Evolutionary conservation across 1,140 invertebrate genomes (phyloP).

Genomic region (Drosophila mauritiana): DNA sequence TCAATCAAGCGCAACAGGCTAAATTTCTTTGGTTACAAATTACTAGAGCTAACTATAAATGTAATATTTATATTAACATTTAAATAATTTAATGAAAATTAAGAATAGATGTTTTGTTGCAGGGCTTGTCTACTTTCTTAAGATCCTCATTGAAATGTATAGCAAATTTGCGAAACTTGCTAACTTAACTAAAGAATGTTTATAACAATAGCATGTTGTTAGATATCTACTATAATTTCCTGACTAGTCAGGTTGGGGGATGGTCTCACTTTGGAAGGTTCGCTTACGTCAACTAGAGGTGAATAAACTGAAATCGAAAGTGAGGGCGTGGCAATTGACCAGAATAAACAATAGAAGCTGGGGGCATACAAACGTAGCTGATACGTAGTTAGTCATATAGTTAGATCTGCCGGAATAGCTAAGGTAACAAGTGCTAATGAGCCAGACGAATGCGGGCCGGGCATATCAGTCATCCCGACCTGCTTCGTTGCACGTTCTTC

Average conservation of each 20-base stretch:
- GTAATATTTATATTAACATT: too few relatives aligned
- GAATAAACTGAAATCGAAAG: constrained; percentile 74
- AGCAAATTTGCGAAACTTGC: not conserved
- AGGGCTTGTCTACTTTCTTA: not conserved
- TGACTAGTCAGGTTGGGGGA: constrained; percentile 45
- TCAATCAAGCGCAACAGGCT: not conserved
- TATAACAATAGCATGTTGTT: too few relatives aligned
- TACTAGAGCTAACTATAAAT: too few relatives aligned
- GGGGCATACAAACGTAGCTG: not conserved
- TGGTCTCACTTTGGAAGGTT: constrained; percentile 25
- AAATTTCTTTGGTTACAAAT: too few relatives aligned
- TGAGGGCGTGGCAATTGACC: constrained; percentile 57
- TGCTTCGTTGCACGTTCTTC: constrained; percentile 72
- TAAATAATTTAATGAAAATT: too few relatives aligned
- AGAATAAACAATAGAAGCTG: constrained; percentile 38
- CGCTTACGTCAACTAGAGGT: constrained; percentile 60
- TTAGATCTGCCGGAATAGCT: constrained; percentile 34
- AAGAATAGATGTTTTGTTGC: not conserved
- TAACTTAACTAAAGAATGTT: not conserved
- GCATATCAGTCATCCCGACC: constrained; percentile 26
- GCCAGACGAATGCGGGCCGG: constrained; percentile 46
- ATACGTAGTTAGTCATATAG: constrained; percentile 27
- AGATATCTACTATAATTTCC: constrained; percentile 49
- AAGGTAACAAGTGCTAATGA: constrained; percentile 66
- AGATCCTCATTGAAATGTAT: constrained; percentile 1